Conservation (phyloP, 2,113 vertebrate genomes). For the Halcyon malimbica region DNA sequence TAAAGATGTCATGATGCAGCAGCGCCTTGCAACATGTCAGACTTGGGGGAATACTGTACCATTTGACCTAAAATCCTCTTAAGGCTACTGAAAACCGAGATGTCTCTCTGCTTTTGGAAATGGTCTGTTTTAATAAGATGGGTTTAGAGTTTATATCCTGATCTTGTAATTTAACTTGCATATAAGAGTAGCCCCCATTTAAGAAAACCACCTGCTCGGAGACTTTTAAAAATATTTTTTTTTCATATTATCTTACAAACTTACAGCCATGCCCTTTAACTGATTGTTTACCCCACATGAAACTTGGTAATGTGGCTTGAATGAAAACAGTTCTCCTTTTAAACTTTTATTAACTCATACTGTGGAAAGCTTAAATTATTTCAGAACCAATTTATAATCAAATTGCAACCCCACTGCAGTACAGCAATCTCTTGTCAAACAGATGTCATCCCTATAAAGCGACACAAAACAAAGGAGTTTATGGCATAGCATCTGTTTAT, state of each 20-base stretch:
- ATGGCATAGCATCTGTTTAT: conserved; percentile 78
- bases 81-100: neutral
- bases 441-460: conserved; percentile 76
- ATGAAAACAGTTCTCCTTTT: conserved; percentile 69
- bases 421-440: conserved; percentile 76
- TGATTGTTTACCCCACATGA: conserved; percentile 55
- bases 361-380: conserved; percentile 71
- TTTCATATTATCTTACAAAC: neutral
- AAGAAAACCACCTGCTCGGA: neutral
- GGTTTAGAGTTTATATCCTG: neutral
- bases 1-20: neutral
- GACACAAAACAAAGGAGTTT: conserved; percentile 74
- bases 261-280: neutral
- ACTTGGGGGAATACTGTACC: neutral
- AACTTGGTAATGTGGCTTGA: conserved; percentile 52
- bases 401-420: conserved; percentile 70
- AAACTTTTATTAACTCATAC: conserved; percentile 76
- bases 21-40: neutral
- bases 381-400: conserved; percentile 73
- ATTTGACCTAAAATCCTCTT: neutral
- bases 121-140: neutral
- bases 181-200: neutral
- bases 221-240: neutral
- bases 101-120: neutral
- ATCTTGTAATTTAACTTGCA: neutral